Base-by-base conservation (phyloP, 2,888 invertebrate genomes). In the Drosophila sordidapex region DNA sequence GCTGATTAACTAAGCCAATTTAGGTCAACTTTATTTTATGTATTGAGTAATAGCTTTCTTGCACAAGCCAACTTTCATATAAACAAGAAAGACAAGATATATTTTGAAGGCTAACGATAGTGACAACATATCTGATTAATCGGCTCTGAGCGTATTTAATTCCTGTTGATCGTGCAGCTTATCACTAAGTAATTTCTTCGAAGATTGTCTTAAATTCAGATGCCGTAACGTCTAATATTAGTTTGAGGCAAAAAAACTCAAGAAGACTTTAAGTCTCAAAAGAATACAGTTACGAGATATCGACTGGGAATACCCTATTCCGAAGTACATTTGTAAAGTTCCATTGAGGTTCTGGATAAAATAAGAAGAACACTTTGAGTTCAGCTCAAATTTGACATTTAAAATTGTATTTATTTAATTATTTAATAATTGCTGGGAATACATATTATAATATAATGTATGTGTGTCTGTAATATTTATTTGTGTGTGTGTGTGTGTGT, bases 341-440 rank as follows among this genome's bases (percentile, higher is more conserved):
- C n/a, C 2, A 43, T 43, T 11, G 1, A 21, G 1, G 21, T 21
- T 5, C 1, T 6, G 43, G 11, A 21, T 21, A 48, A 15, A 48
- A 49, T 49, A 49, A 49, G 8, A 52, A n/a, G 31, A 46, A 75
- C 21, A 75, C 48, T 21, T 15, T 27, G 54, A 80, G 59, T 59
- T 67, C 57, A 46, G 46, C 40, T 66, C 58, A 71, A 76, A 74
- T 81, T 90, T 90, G 87, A 89, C 89, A 90, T 91, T 89, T 91
- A 89, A 89, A 89, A 91, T 87, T 91, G 84, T 85, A 87, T 91
- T 89, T 90, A 88, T 90, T 91, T 87, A 87, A 87, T 91, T 77
- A 90, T 89, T 89, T 89, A 78, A 89, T 87, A 90, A 87, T 90
- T 87, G 87, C 90, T 88, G 85, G 89, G 82, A 84, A 87, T 82